Evolutionary conservation across 2,113 vertebrate species (phyloP).

Genomic region (Cacatua alba): DNA sequence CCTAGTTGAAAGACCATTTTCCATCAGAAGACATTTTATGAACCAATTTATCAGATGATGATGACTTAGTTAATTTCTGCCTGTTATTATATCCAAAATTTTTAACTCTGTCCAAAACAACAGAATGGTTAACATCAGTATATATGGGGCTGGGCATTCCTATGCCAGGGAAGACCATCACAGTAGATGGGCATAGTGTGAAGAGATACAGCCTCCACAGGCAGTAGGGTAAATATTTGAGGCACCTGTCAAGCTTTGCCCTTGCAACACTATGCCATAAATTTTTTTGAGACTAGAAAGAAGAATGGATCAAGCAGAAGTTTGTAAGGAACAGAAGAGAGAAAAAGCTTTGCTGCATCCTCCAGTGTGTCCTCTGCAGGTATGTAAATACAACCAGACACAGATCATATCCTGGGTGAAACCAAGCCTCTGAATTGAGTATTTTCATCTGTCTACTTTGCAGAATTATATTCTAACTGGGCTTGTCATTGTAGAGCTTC

Average conservation of each 20-base stretch:
- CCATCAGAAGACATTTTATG: background rate
- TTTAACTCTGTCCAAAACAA: background rate
- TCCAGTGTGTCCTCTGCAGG: background rate
- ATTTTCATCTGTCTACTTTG: background rate
- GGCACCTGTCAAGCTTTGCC: background rate
- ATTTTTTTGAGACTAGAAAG: background rate
- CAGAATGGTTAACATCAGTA: background rate
- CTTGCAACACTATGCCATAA: background rate
- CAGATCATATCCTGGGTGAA: background rate
- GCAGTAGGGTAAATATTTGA: background rate
- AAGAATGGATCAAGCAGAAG: background rate
- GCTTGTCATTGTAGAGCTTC: background rate
- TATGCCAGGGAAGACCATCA: background rate
- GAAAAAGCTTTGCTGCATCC: background rate
- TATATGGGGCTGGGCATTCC: background rate
- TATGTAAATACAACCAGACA: background rate
- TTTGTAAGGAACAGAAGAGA: background rate
- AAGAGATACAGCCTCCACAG: background rate
- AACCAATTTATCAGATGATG: background rate
- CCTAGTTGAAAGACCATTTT: background rate
- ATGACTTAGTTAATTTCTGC: background rate
- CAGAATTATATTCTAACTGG: background rate
- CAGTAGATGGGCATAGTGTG: background rate
- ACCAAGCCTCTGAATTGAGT: background rate
- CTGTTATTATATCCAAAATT: background rate